These are phyloP conservation scores for Sapayoa aenigma DNA, from an alignment of 2,113 vertebrate genomes.

Conservation along the genomic window DNA sequence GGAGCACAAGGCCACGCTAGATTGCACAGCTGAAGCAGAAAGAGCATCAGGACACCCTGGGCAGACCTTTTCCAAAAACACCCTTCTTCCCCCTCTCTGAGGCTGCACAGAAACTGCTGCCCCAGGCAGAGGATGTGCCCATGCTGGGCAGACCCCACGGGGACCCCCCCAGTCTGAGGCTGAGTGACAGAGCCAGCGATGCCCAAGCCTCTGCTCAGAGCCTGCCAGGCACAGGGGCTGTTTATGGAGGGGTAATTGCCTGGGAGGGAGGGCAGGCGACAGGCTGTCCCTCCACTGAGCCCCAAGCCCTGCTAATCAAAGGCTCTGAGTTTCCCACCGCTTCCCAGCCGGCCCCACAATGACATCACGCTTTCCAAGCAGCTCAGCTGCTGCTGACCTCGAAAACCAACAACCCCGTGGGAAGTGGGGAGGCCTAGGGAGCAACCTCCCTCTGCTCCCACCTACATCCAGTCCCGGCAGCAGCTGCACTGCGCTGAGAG, in stretches of 20 bases:
- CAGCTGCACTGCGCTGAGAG: not conserved
- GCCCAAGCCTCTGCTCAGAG: not conserved
- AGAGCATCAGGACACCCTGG: not conserved
- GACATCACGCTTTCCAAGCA: slow-evolving; percentile 29
- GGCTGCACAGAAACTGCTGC: not conserved
- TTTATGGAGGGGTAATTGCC: not conserved
- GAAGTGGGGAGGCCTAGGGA: not conserved
- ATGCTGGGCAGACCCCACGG: fast-evolving
- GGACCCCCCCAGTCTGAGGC: not conserved
- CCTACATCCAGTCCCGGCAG: not conserved
- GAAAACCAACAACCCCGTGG: not conserved
- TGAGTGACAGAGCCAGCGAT: not conserved
- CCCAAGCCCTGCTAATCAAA: not conserved
- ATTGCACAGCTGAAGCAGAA: not conserved
- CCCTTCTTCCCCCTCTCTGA: not conserved
- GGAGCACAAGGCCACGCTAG: not conserved
- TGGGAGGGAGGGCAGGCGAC: fast-evolving
- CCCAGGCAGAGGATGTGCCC: not conserved
- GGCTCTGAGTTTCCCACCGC: not conserved
- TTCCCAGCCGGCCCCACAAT: slow-evolving; percentile 18
- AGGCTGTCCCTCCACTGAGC: not conserved
- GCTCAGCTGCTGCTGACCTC: not conserved
- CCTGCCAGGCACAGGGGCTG: fast-evolving
- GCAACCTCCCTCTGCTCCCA: not conserved
- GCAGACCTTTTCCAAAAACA: not conserved